Evolutionary conservation across 2,113 vertebrate species (phyloP), one percentile per base, ranked within the genome.

Genomic region (Platichthys stellatus): DNA sequence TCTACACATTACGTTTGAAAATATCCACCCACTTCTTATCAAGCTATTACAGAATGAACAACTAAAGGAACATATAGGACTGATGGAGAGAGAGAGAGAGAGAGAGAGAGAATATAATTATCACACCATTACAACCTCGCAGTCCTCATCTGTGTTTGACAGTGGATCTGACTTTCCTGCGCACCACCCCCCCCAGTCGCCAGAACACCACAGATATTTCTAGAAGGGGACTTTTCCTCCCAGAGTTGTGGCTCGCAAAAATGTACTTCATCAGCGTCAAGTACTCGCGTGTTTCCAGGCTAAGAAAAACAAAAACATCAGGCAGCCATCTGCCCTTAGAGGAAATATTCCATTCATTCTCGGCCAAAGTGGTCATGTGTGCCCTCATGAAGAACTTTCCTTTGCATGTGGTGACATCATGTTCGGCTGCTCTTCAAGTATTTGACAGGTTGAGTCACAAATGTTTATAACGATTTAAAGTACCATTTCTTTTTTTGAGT

Each of bases 151-250:
- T 75, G 28, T 56, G 78, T 58, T 21, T 26, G 45, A 67, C 45
- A 74, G 79, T 63, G 47, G 70, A 57, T 80, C 40, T 63, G 74
- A 51, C 38, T 69, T 82, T 87, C 43, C 76, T 71, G 43, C 4
- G 53, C 71, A 58, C 58, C 80, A 69, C 59, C n/a, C 58, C 56
- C 65, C 58, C 56, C 65, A 81, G 76, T 83, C 74, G 83, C 70
- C 64, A 86, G 74, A 76, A 83, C 67, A 80, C 84, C 86, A 87
- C 82, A 90, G 69, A 85, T 87, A 89, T 92, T 83, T 87, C 59
- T 82, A 79, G 77, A 84, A 65, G 73, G 76, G 28, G 74, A 80
- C 67, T 82, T 82, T 89, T 81, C 49, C 68, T 63, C 72, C 58
- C 59, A 59, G 62, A 76, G 68, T 86, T 70, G 59, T 66, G 74